These are phyloP conservation scores for Rhagonycha lutea DNA, from an alignment of 2,888 invertebrate genomes.

Conservation along the genomic window DNA sequence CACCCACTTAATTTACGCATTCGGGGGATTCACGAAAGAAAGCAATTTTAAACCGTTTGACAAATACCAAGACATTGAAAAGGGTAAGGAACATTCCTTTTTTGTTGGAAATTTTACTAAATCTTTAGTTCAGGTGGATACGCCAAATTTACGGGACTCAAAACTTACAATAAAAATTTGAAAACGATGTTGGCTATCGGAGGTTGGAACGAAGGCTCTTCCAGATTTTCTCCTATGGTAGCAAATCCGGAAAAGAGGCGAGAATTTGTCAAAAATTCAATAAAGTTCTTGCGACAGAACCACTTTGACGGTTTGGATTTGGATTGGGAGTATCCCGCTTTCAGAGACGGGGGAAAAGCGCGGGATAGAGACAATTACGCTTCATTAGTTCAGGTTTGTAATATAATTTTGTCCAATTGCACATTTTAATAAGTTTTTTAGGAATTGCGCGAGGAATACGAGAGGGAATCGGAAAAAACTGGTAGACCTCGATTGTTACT, in stretches of 20 bases:
- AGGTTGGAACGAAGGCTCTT: constrained; percentile 92
- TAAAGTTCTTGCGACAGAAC: constrained; percentile 87
- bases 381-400: constrained; percentile 72
- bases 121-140: constrained; percentile 73
- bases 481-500: constrained; percentile 78
- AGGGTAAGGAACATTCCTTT: constrained; percentile 66
- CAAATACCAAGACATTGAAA: constrained; percentile 94
- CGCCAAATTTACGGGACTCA: constrained; percentile 90
- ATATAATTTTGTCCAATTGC: background rate
- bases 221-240: constrained; percentile 86
- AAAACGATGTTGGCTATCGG: constrained; percentile 92
- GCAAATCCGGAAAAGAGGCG: constrained; percentile 75
- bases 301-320: constrained; percentile 92
- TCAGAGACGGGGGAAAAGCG: constrained; percentile 78
- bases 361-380: constrained; percentile 88
- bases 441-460: constrained; percentile 88
- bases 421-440: constrained; percentile 42
- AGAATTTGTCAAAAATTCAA: constrained; percentile 80
- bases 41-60: constrained; percentile 91
- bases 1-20: constrained; percentile 91
- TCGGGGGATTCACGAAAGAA: constrained; percentile 90
- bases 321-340: constrained; percentile 90
- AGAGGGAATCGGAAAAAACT: constrained; percentile 81
- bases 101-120: background rate
- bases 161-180: constrained; percentile 89